Percentiles rank a stretch among this genome's conserved stretches.
These are phyloP conservation scores for Paguma larvata DNA, from an alignment of 2,797 vertebrate genomes.

Conservation along the genomic window DNA sequence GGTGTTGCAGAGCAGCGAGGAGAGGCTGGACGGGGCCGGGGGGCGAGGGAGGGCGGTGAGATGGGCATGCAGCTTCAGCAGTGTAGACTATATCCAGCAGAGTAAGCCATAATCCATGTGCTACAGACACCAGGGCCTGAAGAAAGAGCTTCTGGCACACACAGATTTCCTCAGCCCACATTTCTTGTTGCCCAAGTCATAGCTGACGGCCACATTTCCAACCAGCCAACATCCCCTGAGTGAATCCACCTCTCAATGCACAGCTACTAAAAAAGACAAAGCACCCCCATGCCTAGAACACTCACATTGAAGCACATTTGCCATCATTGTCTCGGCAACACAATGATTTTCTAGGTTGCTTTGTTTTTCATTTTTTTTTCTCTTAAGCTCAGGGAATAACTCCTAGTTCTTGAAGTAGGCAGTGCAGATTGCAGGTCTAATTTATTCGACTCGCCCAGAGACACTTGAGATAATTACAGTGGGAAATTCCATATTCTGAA, in stretches of 20 bases:
- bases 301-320: not conserved
- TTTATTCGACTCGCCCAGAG: constrained; percentile 47
- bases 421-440: constrained; percentile 48
- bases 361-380: not conserved
- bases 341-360: not conserved
- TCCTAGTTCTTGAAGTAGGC: not conserved
- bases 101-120: not conserved
- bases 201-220: not conserved
- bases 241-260: not conserved
- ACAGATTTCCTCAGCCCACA: fast-evolving
- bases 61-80: not conserved
- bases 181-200: not conserved
- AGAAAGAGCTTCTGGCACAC: not conserved
- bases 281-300: no score
- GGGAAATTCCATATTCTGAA: constrained; percentile 59
- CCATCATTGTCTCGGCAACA: not conserved
- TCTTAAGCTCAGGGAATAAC: not conserved
- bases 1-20: no score
- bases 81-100: not conserved
- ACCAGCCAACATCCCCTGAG: fast-evolving
- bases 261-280: not conserved
- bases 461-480: constrained; percentile 64
- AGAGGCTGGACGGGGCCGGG: fast-evolving
- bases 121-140: fast-evolving
- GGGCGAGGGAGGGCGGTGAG: not conserved